Conservation (phyloP, 2,797 vertebrate genomes). For the Neosilurus hyrtlii region DNA sequence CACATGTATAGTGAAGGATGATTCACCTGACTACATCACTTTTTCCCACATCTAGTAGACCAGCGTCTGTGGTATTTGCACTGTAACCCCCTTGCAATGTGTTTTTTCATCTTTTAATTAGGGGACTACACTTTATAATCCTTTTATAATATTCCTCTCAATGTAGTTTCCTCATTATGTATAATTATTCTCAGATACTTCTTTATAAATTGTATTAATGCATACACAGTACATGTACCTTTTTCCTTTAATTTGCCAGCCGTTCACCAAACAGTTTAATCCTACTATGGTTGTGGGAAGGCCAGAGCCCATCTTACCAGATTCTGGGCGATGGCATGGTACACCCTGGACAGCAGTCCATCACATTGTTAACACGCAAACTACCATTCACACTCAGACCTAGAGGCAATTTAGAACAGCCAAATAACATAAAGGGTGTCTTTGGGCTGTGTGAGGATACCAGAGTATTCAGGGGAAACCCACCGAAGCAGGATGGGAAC, state of each 20-base stretch:
- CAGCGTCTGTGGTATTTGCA: neutral
- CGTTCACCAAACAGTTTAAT: no score
- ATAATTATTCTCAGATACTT: neutral
- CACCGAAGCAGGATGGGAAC: no score
- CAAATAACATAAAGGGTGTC: no score
- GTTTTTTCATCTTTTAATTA: neutral
- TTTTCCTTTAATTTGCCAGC: neutral
- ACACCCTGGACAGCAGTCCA: no score
- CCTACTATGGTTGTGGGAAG: no score
- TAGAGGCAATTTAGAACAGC: no score
- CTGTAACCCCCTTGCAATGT: neutral
- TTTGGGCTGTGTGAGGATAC: no score
- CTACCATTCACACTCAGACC: no score
- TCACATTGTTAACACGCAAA: no score
- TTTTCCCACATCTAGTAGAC: neutral
- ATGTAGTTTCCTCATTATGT: neutral
- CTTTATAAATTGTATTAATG: neutral
- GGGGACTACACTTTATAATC: neutral
- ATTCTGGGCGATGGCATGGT: no score
- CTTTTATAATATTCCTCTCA: neutral
- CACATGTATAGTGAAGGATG: neutral
- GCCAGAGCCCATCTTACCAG: no score
- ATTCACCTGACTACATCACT: neutral
- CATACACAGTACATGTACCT: neutral
- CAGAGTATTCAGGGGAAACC: no score